Evolutionary conservation across 2,888 invertebrate species (phyloP), one percentile per base, ranked within the genome.

Genomic region (Kuschelorhynchus macadamiae): DNA sequence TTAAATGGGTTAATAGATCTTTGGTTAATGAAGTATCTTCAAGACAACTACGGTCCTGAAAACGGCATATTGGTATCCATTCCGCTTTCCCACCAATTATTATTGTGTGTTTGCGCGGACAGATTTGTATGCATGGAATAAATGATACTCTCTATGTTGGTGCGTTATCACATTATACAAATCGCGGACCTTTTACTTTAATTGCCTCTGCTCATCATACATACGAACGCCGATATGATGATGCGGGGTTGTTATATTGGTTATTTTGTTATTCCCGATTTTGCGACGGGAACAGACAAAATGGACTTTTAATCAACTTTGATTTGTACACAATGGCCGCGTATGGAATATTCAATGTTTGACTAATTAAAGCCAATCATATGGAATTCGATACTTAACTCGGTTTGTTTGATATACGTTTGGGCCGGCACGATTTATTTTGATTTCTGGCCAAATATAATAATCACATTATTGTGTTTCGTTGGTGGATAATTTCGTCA

Each of bases 61-160:
- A 61, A 57, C 46, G 74, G 72, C 72, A 76, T 77, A 78, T 79
- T 78, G 78, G 78, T 78, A 79, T 79, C 78, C 65, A 65, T 65
- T 65, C 52, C 21, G 41, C 53, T 65, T 65, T 44, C 21, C 30
- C 53, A 21, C 82, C 82, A 82, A 82, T 82, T 82, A 82, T 82
- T 81, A 80, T 80, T 80, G 81, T 82, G 78, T 81, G 82, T 67
- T 67, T 67, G 67, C 57, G 25, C 42, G 77, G 78, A 75, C 79
- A 80, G 81, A 82, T 82, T 82, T 82, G 81, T 82, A 82, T 82
- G 82, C 82, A 81, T 81, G 81, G 81, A 82, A 82, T 82, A 82
- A 82, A 81, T 81, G 81, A 81, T 82, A 81, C 78, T 64, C 71
- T 69, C 70, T 74, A 53, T 55, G 68, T 56, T 41, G 44, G 69